These are phyloP conservation scores for Corydoras maculifer DNA, from an alignment of 2,113 vertebrate genomes.

Conservation along the genomic window DNA sequence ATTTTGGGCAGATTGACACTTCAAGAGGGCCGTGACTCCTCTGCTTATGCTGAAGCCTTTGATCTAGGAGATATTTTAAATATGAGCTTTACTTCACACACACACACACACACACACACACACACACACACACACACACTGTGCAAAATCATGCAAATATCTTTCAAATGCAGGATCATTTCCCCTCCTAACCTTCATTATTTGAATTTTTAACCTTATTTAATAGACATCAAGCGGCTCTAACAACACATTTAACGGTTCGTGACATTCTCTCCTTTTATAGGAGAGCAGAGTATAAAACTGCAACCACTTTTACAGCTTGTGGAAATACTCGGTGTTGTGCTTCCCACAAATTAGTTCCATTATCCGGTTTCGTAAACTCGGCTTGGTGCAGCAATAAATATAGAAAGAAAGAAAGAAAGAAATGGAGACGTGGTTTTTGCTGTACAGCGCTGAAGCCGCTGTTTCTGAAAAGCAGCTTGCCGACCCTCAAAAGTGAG, in stretches of 20 bases:
- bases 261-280: no score
- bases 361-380: background rate
- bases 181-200: no score
- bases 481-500: background rate
- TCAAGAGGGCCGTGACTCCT: constrained; percentile 28
- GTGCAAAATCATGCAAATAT: no score
- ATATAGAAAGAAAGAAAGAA: no score
- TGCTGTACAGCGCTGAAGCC: background rate
- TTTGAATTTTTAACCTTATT: no score
- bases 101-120: background rate
- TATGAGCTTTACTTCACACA: constrained; percentile 8
- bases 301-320: background rate
- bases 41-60: constrained; percentile 25
- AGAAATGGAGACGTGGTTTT: background rate
- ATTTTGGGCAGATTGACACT: constrained; percentile 27
- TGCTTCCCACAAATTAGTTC: background rate
- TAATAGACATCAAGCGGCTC: no score
- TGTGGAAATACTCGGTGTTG: background rate
- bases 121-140: background rate
- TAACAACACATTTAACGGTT: no score
- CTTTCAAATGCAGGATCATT: no score
- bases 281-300: no score
- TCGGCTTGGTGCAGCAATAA: background rate
- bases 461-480: background rate
- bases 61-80: constrained; percentile 17